These are phyloP conservation scores for Ceriagrion tenellum DNA, from an alignment of 2,888 invertebrate genomes.

Conservation along the genomic window DNA sequence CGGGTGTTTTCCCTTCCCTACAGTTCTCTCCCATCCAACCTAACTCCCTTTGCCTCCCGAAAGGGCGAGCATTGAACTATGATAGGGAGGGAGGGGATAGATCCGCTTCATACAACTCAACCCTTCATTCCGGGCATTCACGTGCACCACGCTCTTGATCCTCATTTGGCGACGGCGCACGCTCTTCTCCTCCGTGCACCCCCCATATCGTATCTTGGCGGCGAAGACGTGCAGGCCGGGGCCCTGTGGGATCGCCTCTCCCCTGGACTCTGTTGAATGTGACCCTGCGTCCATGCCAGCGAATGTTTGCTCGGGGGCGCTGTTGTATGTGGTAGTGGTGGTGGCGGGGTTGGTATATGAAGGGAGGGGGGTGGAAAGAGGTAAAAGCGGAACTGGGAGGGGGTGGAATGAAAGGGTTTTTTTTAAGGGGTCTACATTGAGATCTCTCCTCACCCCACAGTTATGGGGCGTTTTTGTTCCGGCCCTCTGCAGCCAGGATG, in stretches of 20 bases:
- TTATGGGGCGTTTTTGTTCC: neutral
- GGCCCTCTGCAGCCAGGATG: neutral
- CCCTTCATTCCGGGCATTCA: neutral
- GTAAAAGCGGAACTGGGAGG: neutral
- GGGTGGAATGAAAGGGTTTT: conserved; percentile 43
- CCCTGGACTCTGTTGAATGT: neutral
- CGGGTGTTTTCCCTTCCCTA: neutral
- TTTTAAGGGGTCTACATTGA: neutral
- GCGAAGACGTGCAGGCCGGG: neutral
- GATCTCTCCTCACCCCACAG: neutral
- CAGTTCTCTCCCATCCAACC: neutral
- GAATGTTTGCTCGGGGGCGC: neutral
- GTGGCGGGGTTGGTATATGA: too few relatives aligned
- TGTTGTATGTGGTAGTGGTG: neutral
- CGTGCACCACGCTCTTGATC: neutral
- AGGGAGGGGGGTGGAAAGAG: neutral
- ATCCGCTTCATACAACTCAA: too few relatives aligned
- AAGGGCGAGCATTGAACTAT: neutral
- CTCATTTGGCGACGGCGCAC: too few relatives aligned
- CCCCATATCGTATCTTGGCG: neutral
- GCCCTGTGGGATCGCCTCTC: neutral
- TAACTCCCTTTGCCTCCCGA: neutral
- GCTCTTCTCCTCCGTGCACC: neutral
- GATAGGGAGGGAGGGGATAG: neutral
- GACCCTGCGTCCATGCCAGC: neutral